Evolutionary conservation across 2,113 vertebrate genomes (phyloP), one percentile per base, ranked within the genome.

Genomic region (Galeopterus variegatus): DNA sequence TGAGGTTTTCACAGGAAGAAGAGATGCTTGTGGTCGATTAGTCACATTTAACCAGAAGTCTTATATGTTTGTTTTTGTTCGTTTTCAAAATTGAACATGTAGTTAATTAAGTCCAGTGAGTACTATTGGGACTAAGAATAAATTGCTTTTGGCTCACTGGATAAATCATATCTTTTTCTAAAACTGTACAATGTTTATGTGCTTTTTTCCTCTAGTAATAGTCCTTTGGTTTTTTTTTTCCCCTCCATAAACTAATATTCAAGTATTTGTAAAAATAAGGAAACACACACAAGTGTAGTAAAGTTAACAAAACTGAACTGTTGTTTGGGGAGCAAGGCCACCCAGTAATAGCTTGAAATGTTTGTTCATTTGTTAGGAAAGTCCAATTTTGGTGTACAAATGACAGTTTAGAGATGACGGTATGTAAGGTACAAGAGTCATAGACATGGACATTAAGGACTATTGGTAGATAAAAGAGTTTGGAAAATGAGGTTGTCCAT

Each of bases 261-360:
- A 83, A 87, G 12, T 92, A n/a, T 86, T 77, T 73, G 1, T 73
- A 58, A 96, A 96, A 94, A 76, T n/a, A 86, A 90, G 62, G 12
- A 72, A 81, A 4, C 73, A 72, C 4, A 21, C 54, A 41, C 24
- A 86, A 87, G 88, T 41, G 9, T 31, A 90, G 80, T 56, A 80
- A 88, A 81, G 58, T 18, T 69, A 73, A 56, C 24, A 65, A 76
- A 75, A 54, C 48, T 6, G 8, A 79, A n/a, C 48, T 23, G 36
- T 56, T 67, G 18, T 87, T 90, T 79, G 69, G 33, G 48, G 33
- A 84, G 7, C 41, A 45, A 69, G 18, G 50, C 19, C 10, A 48
- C 24, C 36, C 8, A 19, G 58, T 45, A 70, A 56, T 6, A 90
- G 28, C 24, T 60, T 70, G 73, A 92, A 58, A 52, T 31, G 2